A percentile compares a stretch with the other conserved stretches of the same genome.
phyloP scores from a whole-genome alignment of 2,113 vertebrate species.

The Vireo altiloquus region DNA sequence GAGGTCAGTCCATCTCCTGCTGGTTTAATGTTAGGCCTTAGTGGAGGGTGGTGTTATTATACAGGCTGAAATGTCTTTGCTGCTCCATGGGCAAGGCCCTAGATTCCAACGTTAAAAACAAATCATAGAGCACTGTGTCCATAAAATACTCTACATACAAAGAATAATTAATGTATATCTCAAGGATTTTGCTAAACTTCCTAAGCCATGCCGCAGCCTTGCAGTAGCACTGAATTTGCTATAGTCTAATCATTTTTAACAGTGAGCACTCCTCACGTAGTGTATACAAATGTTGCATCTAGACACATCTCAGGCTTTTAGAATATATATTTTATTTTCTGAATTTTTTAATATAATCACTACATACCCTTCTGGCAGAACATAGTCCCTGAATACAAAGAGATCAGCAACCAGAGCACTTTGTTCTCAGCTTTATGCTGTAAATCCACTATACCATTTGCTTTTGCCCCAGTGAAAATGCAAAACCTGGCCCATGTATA shows the following conservation, averaged over 20 bases:
- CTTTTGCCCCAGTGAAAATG: background rate
- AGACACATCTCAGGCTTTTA: background rate
- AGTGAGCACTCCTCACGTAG: rapidly evolving
- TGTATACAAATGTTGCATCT: background rate
- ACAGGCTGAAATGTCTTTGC: background rate
- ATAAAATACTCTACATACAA: background rate
- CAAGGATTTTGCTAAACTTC: background rate
- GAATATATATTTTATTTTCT: background rate
- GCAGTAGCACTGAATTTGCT: background rate
- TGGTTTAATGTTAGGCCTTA: background rate
- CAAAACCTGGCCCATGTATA: background rate
- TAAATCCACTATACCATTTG: background rate
- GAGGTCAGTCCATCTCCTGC: background rate
- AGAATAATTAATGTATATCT: background rate
- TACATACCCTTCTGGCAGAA: background rate
- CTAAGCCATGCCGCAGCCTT: background rate
- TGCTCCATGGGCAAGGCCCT: background rate
- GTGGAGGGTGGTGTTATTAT: background rate
- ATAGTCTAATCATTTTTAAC: background rate
- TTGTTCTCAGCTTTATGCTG: background rate
- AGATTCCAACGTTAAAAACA: background rate
- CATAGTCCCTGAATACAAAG: background rate
- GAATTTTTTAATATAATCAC: background rate
- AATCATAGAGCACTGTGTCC: background rate
- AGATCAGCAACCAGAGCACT: background rate